Base-by-base conservation (phyloP, 1,140 invertebrate species). In the Lineus longissimus region DNA sequence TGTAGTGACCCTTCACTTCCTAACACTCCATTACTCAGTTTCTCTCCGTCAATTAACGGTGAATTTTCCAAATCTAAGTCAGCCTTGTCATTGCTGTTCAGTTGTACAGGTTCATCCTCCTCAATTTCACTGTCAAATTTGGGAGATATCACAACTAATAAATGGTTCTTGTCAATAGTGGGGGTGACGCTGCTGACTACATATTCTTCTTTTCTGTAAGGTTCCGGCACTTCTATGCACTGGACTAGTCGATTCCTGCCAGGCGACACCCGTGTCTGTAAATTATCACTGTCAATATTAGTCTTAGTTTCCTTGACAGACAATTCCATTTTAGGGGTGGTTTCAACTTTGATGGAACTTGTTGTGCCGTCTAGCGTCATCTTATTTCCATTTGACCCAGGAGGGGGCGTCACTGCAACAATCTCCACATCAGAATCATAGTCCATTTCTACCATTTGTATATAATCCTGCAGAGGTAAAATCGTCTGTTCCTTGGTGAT, bases 391-490 rank as follows among this genome's bases (percentile, higher is more conserved):
- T 19, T 23, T n/a, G 22, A n/a, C 19, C 33, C 56, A 27, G 69
- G 63, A 31, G 66, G 66, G 27, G 74, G 70, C 4, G 73, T 74
- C 15, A 76, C 69, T n/a, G 74, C 76, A 4, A 77, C 65, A 41
- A 77, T 75, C 62, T 78, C 75, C 56, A 72, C 64, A 61, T 76
- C 75, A 15, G 70, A 70, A 62, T 80, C 77, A 1, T 70, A 64
- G 61, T 75, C 76, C 23, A 62, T 64, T 40, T 75, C 69, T 66
- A 51, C 47, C 47, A 51, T 51, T 23, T 51, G 47, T 23, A 51
- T 51, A 9, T 23, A 23, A 51, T 51, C 47, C n/a, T 19, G 25
- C 19, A 51, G n/a, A 23, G 25, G 47, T 23, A 23, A 23, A 6
- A 23, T 51, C 9, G 19, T 51, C 47, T 51, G 47, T n/a, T 51